Evolutionary conservation across 2,888 invertebrate species (phyloP).

Genomic region (Limnephilus lunatus): DNA sequence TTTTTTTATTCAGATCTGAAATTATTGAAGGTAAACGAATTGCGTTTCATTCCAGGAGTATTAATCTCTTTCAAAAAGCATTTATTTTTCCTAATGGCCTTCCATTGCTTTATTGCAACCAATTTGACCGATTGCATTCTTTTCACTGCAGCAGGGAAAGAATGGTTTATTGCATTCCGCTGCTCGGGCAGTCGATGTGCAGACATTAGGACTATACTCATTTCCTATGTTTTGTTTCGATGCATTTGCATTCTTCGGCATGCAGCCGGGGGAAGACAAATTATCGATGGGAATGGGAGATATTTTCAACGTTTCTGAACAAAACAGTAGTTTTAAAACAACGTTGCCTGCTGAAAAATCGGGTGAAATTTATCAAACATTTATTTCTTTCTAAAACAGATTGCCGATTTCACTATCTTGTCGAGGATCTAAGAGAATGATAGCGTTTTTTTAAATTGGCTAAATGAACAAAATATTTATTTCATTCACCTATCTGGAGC

Average conservation of each 20-base stretch:
- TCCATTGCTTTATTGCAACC: slow-evolving; percentile 46
- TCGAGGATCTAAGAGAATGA: too few species aligned
- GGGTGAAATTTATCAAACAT: too few species aligned
- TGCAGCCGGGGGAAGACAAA: background rate
- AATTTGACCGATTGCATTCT: slow-evolving; percentile 54
- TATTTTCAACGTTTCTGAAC: background rate
- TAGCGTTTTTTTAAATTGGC: too few species aligned
- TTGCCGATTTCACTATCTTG: too few species aligned
- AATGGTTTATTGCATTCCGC: slow-evolving; percentile 56
- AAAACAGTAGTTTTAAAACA: background rate
- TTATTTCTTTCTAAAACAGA: too few species aligned
- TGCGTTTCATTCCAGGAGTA: background rate
- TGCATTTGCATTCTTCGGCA: slow-evolving; percentile 10
- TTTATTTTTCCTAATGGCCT: slow-evolving; percentile 26
- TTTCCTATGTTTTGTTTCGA: slow-evolving; percentile 14
- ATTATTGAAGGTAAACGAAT: background rate
- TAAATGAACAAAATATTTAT: too few species aligned
- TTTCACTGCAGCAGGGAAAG: slow-evolving; percentile 35
- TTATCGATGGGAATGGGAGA: background rate
- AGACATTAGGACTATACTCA: background rate
- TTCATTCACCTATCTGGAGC: too few species aligned
- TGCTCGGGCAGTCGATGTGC: background rate
- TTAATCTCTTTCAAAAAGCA: background rate
- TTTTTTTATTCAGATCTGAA: background rate
- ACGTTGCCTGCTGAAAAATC: too few species aligned